Percentiles rank a stretch among this genome's conserved stretches.
Conservation (phyloP, 1,140 invertebrate species). For the Drosophila nannoptera region DNA sequence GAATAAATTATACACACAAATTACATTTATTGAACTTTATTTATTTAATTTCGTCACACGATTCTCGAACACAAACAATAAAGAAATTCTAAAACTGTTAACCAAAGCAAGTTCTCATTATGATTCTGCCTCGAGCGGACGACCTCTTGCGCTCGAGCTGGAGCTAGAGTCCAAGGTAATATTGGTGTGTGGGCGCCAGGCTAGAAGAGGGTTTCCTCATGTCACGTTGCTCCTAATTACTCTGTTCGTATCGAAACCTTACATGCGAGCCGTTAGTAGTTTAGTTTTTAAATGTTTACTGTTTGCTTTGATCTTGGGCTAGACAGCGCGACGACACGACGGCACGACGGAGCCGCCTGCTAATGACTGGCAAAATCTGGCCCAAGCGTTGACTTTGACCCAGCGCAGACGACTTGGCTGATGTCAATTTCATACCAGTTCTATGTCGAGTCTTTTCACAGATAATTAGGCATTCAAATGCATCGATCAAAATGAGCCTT, state of each 20-base stretch:
- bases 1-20: no score
- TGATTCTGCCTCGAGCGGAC: no score
- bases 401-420: constrained; percentile 39
- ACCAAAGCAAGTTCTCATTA: no score
- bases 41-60: background rate
- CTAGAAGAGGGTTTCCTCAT: constrained; percentile 5
- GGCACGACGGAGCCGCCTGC: constrained; percentile 14
- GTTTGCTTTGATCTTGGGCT: constrained; percentile 29
- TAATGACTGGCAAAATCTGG: constrained; percentile 68
- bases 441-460: constrained; percentile 20
- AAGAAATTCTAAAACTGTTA: no score
- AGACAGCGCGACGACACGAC: background rate
- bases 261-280: constrained; percentile 41
- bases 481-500: constrained; percentile 4
- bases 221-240: constrained; percentile 11
- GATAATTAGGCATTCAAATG: constrained; percentile 15
- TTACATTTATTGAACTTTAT: background rate
- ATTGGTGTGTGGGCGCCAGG: background rate
- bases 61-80: no score
- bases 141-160: no score
- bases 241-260: constrained; percentile 34
- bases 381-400: constrained; percentile 70
- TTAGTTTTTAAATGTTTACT: constrained; percentile 38
- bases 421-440: constrained; percentile 40
- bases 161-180: no score